These are phyloP conservation scores for Pitangus sulphuratus DNA, from an alignment of 2,797 vertebrate species.

Conservation along the genomic window DNA sequence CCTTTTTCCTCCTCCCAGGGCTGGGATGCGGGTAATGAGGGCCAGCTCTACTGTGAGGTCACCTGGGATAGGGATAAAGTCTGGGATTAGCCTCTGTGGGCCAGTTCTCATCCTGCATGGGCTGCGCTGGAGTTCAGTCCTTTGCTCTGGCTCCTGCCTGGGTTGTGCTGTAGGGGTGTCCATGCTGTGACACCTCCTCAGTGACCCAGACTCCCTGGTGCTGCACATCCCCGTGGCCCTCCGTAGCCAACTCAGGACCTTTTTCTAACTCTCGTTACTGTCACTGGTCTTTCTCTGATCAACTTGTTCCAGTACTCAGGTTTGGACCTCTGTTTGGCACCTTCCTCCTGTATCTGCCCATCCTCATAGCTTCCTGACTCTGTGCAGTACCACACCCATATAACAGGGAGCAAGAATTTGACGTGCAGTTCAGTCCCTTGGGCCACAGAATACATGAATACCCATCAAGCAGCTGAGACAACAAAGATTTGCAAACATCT, in stretches of 20 bases:
- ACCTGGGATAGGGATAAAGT: neutral
- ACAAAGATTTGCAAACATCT: neutral
- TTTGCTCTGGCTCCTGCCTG: neutral
- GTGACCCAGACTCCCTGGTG: accelerated
- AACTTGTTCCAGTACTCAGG: neutral
- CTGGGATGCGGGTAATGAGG: accelerated
- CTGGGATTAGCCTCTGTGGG: neutral
- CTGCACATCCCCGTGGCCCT: neutral
- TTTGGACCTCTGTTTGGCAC: neutral
- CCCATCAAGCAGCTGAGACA: neutral
- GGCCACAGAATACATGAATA: neutral
- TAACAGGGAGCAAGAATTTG: neutral
- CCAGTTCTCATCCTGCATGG: neutral
- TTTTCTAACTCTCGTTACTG: neutral
- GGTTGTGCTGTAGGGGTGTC: accelerated
- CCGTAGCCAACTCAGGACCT: accelerated
- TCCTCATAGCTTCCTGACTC: neutral
- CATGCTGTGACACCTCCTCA: neutral
- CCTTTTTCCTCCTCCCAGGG: neutral
- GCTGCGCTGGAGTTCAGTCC: accelerated
- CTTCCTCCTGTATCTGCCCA: neutral
- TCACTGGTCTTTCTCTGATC: neutral
- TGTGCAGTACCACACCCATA: accelerated
- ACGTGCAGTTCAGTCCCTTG: neutral
- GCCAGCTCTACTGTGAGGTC: accelerated